Base-by-base conservation (phyloP, 2,113 vertebrate species). In the Petromus typicus region DNA sequence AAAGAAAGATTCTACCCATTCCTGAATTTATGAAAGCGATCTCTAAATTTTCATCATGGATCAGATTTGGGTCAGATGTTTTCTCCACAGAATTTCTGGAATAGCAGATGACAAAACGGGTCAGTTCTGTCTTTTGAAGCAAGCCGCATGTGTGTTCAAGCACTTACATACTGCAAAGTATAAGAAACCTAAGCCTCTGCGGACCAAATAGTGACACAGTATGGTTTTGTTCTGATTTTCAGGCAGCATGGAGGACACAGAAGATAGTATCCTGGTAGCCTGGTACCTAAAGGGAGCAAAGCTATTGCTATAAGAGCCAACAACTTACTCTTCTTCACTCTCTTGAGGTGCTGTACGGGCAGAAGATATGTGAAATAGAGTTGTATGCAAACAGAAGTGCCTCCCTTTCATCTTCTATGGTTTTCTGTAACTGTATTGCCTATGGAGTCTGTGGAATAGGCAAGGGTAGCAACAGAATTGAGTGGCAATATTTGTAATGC, bases 401-500 rank as follows among this genome's bases (percentile, higher is more conserved):
- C 93, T 59, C 95, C 97, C 95, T 97, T 98, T 96, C 95, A 40
- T 97, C 96, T 97, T 96, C 81, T 48, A 82, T 95, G 87, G 95
- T 96, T 96, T 98, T 98, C 96, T 97, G 78, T 97, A 94, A 96
- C 89, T 95, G 95, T 93, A 90, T 95, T 95, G 97, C 95, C 97
- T 97, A 91, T 79, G 92, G 96, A 98, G 97, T 97, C 95, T 96
- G 93, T 97, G 96, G 97, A 98, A 97, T 63, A 97, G 97, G 90
- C 98, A 96, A 91, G 97, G 94, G 64, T 96, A 97, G 95, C 96
- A 98, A 97, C 75, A 98, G 96, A 97, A 98, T 95, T 9, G 93
- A 97, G 97, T 95, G 97, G 96, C 95, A 94, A 93, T 97, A 97
- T 98, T 97, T 98, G 96, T 94, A 97, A 96, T 97, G 98, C 97